These are phyloP conservation scores for Saccostrea cuccullata DNA, from an alignment of 1,140 invertebrate species.

Conservation along the genomic window DNA sequence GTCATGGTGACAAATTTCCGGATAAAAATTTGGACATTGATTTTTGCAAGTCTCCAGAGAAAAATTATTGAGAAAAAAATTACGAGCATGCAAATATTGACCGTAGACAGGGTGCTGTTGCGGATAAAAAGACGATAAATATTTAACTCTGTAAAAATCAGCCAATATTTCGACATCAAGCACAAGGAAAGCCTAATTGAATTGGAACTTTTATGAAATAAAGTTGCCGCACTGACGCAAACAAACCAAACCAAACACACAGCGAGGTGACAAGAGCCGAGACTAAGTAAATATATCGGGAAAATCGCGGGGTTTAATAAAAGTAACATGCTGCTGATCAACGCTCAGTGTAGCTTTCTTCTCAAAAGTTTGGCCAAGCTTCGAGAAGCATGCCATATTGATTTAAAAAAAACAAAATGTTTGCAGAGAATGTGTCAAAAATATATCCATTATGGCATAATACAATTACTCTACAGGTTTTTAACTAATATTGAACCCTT, in stretches of 20 bases:
- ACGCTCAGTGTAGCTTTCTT: too few relatives aligned
- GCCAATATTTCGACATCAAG: not conserved
- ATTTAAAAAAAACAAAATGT: too few relatives aligned
- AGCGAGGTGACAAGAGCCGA: not conserved
- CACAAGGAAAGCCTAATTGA: not conserved
- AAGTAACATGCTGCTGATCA: too few relatives aligned
- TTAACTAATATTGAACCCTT: too few relatives aligned
- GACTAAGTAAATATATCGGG: too few relatives aligned
- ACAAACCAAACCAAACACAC: not conserved
- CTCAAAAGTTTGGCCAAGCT: too few relatives aligned
- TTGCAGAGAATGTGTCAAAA: too few relatives aligned
- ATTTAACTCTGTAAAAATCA: not conserved
- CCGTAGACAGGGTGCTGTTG: not conserved
- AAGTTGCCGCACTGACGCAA: not conserved
- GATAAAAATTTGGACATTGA: not conserved
- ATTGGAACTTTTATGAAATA: not conserved
- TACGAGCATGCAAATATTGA: slow-evolving; percentile 14
- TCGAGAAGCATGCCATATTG: too few relatives aligned
- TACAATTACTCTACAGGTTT: too few relatives aligned
- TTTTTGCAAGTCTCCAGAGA: not conserved
- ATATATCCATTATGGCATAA: too few relatives aligned
- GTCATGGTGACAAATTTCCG: not conserved
- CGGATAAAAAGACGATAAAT: not conserved
- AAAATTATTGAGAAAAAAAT: not conserved
- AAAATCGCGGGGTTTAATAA: too few relatives aligned